Base-by-base conservation (phyloP, 2,888 invertebrate genomes). In the Caenorhabditis sp. region DNA sequence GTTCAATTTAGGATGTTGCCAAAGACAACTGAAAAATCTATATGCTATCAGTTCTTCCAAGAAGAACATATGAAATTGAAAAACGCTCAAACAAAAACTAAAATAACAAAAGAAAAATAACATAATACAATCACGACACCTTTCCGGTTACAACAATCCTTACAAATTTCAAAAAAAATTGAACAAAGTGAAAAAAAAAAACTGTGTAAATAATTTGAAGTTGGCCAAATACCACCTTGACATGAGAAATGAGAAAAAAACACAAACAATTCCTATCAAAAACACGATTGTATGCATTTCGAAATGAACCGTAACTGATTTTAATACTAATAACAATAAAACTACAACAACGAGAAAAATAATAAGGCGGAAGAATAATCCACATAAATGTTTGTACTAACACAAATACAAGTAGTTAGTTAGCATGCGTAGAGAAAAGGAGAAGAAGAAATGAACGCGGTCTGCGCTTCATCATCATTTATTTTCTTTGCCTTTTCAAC, bases 311-410 rank as follows among this genome's bases (percentile, higher is more conserved):
- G 43, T 43, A 43, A 43, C 43, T 31, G 43, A 43, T 43, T 43
- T 43, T 43, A 43, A 43, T 43, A 43, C 12, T 17, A 43, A 43
- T 43, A 43, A 10, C 14, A 43, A 43, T 43, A 43, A 43, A 17
- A 31, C 31, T 31, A 31, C 31, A 31, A 31, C 31, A 31, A 31
- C 31, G 31, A 4, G 31, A 31, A 31, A 31, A 31, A 31, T 31
- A 31, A 31, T 31, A 31, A 31, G 31, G 31, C 31, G 31, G 31
- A 43, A 43, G 43, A 43, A 43, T 43, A 43, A 43, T 43, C 43
- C 43, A 43, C 43, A 43, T 43, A 43, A 43, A 43, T 43, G 43
- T 43, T 43, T 43, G 43, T 43, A 43, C 43, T 43, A 43, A 43
- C 43, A 43, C 17, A 43, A 43, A 43, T 43, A 43, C 43, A 43